phyloP scores from a whole-genome alignment of 2,888 invertebrate species.

The Trichopoda pennipes region DNA sequence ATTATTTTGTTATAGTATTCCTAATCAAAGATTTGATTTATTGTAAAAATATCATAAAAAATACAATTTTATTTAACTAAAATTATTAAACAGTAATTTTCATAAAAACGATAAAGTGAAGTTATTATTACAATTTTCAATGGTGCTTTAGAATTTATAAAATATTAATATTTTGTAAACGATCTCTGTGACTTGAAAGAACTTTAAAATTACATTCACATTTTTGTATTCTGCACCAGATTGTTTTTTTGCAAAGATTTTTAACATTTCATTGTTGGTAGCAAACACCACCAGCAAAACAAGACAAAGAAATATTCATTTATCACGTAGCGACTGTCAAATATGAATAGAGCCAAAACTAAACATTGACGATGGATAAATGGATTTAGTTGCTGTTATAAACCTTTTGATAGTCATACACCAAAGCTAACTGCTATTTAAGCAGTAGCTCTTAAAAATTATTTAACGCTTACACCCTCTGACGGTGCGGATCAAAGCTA shows the following conservation, averaged over 20 bases:
- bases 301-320: constrained; percentile 57
- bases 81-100: not conserved
- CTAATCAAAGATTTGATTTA: too few relatives aligned
- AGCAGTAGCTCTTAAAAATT: constrained; percentile 66
- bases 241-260: constrained; percentile 44
- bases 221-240: constrained; percentile 7
- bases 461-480: constrained; percentile 67
- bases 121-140: constrained; percentile 36
- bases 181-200: constrained; percentile 44
- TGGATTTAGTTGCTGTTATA: not conserved
- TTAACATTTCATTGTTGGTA: constrained; percentile 25
- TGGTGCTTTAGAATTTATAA: constrained; percentile 38
- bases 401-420: not conserved
- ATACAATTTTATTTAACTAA: not conserved
- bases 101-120: constrained; percentile 1
- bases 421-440: constrained; percentile 49
- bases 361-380: constrained; percentile 40
- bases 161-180: constrained; percentile 58
- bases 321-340: constrained; percentile 65
- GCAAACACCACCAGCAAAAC: constrained; percentile 2
- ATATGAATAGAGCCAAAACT: constrained; percentile 51
- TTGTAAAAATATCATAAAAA: too few relatives aligned
- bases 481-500: constrained; percentile 59
- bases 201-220: constrained; percentile 33
- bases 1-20: too few relatives aligned